A percentile compares a stretch with the other conserved stretches of the same genome.
These are phyloP conservation scores for Allygus modestus DNA, from an alignment of 2,888 invertebrate species.

Conservation along the genomic window DNA sequence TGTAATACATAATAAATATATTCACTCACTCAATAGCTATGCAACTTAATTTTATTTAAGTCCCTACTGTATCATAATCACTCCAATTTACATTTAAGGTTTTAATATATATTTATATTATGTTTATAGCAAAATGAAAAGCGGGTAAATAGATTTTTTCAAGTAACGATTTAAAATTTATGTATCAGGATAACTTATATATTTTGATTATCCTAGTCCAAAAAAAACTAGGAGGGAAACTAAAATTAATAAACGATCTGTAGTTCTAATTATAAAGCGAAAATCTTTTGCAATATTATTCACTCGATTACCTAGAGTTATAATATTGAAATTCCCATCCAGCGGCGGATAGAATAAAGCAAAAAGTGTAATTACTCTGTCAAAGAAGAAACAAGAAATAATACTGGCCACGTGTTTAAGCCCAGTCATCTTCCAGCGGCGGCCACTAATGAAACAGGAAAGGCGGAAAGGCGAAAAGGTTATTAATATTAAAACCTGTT, in stretches of 20 bases:
- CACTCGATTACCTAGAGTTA: not conserved
- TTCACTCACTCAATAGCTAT: too few relatives aligned
- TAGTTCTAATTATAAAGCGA: not conserved
- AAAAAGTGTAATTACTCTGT: conserved; percentile 36
- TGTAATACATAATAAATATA: too few relatives aligned
- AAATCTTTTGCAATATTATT: not conserved
- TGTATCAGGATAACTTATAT: not conserved
- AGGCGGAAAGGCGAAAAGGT: conserved; percentile 43
- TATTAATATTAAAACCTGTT: conserved; percentile 52
- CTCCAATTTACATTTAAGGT: too few relatives aligned
- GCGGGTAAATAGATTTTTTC: not conserved
- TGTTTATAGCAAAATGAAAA: not conserved
- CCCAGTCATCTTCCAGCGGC: conserved; percentile 14
- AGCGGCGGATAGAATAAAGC: not conserved
- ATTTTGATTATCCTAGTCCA: not conserved
- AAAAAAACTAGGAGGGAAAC: not conserved
- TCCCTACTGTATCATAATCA: too few relatives aligned
- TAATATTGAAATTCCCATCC: conserved; percentile 4
- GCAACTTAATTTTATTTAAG: too few relatives aligned
- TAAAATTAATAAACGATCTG: not conserved
- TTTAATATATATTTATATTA: too few relatives aligned
- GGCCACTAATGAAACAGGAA: conserved; percentile 22
- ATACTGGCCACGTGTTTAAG: conserved; percentile 28
- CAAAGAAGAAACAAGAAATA: conserved; percentile 39
- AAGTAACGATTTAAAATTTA: not conserved